These are phyloP conservation scores for Eupelmus urozonus DNA, from an alignment of 2,888 invertebrate genomes.

Conservation along the genomic window DNA sequence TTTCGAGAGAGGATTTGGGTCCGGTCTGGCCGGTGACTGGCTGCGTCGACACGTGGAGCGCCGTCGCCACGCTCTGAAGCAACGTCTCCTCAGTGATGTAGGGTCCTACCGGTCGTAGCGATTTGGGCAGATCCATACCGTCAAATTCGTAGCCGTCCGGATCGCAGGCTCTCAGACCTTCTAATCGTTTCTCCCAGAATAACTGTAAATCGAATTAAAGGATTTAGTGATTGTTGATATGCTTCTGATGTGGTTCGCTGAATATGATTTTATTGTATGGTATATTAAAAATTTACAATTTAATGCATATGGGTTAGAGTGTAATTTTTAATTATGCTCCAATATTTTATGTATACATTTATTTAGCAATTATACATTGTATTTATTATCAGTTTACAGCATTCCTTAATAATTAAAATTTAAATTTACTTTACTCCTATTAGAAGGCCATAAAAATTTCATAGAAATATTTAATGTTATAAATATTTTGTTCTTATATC, in stretches of 20 bases:
- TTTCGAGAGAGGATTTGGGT: constrained; percentile 88
- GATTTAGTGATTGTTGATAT: background rate
- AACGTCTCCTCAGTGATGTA: constrained; percentile 92
- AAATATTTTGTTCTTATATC: too few species aligned
- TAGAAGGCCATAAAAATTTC: too few species aligned
- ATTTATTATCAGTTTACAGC: too few species aligned
- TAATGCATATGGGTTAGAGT: too few species aligned
- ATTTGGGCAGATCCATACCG: constrained; percentile 90
- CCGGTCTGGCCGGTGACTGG: constrained; percentile 95
- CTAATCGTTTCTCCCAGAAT: constrained; percentile 89
- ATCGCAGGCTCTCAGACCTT: constrained; percentile 93
- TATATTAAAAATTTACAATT: background rate
- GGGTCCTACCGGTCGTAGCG: constrained; percentile 89
- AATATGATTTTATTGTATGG: too few species aligned
- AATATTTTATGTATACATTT: too few species aligned
- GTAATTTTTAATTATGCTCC: too few species aligned
- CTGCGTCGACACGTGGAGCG: constrained; percentile 91
- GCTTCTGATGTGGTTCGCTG: too few species aligned
- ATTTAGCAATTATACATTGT: too few species aligned
- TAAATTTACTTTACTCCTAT: too few species aligned
- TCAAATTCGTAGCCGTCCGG: constrained; percentile 89
- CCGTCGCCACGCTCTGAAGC: constrained; percentile 96
- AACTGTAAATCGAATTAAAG: constrained; percentile 75
- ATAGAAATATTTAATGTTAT: too few species aligned
- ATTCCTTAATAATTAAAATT: too few species aligned